Percentiles rank a stretch among this genome's conserved stretches.
Conservation (phyloP, 2,888 invertebrate genomes). For the Acrobeloides nanus region DNA sequence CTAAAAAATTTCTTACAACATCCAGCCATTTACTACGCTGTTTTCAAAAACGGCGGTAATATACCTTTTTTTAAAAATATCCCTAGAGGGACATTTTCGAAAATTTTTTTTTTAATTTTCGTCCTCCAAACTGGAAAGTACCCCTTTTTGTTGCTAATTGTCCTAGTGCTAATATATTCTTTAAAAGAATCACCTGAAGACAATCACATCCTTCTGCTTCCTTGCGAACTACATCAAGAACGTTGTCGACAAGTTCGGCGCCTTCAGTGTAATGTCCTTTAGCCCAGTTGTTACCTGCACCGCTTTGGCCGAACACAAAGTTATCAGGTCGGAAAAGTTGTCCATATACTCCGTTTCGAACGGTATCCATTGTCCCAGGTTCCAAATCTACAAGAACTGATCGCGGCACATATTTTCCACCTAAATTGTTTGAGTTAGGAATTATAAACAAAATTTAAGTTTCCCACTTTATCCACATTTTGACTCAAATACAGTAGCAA, state of each 20-base stretch:
- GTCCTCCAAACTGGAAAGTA: not conserved
- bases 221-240: slow-evolving; percentile 65
- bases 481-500: not conserved
- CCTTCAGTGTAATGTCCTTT: slow-evolving; percentile 92
- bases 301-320: slow-evolving; percentile 65
- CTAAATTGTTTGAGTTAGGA: slow-evolving; percentile 11
- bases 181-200: slow-evolving; percentile 62
- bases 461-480: slow-evolving; percentile 54
- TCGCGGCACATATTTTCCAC: slow-evolving; percentile 57
- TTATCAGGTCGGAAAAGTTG: slow-evolving; percentile 78
- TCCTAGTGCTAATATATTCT: not conserved
- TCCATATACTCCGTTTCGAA: slow-evolving; percentile 86
- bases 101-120: not conserved
- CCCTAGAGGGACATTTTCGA: not conserved
- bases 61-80: too few species aligned
- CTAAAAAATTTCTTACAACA: slow-evolving; percentile 53
- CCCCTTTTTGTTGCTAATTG: not conserved
- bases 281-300: slow-evolving; percentile 76
- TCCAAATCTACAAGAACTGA: slow-evolving; percentile 88
- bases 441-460: not conserved
- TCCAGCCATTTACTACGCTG: not conserved
- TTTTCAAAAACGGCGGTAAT: not conserved
- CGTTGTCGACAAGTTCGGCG: slow-evolving; percentile 62
- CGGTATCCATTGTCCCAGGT: slow-evolving; percentile 83
- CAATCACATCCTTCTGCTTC: slow-evolving; percentile 77